Base-by-base conservation (phyloP, 1,140 invertebrate species). In the Monochamus saltuarius region DNA sequence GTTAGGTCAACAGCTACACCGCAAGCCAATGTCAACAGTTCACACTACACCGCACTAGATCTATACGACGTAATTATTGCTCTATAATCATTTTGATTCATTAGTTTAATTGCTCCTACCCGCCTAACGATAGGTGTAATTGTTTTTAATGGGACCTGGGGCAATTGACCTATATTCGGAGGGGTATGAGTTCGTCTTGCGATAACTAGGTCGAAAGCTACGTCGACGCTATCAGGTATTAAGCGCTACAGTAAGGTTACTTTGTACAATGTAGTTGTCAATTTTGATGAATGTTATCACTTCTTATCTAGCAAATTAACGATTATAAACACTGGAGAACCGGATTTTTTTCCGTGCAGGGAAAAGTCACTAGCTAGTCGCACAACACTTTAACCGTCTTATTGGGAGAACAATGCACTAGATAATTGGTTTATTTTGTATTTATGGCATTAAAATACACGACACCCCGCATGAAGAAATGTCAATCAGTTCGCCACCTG, bases 401-500 rank as follows among this genome's bases (percentile, higher is more conserved):
- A 6, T 29, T 29, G 22, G 2, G 22, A 29, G 22, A 6, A 2
- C 2, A 6, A 29, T 29, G 22, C 22, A 29, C 22, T 29, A 29
- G 22, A 29, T 29, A 29, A 29, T 29, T 40, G 43, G 36, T 47
- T 46, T 59, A 37, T 53, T 59, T 63, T 63, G 40, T 56, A 61
- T 42, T 56, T 64, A 52, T 64, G 46, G 38, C 45, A 58, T 56
- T 63, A 61, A 67, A 64, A 35, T 67, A 61, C 45, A 56, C 58
- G 61, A 52, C 59, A 56, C 51, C 65, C 63, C 62, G 62, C 64
- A 69, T 73, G 66, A 68, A 73, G 66, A 74, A 70, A 73, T 67
- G 74, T 75, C 74, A 75, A 75, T 73, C 72, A 71, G 69, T 66
- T 53, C 68, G 70, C 73, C 71, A 75, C 72, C 73, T 75, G 74